Percentiles rank a stretch among this genome's conserved stretches.
Conservation (phyloP, 2,113 vertebrate species). For the Setophaga kirtlandii region DNA sequence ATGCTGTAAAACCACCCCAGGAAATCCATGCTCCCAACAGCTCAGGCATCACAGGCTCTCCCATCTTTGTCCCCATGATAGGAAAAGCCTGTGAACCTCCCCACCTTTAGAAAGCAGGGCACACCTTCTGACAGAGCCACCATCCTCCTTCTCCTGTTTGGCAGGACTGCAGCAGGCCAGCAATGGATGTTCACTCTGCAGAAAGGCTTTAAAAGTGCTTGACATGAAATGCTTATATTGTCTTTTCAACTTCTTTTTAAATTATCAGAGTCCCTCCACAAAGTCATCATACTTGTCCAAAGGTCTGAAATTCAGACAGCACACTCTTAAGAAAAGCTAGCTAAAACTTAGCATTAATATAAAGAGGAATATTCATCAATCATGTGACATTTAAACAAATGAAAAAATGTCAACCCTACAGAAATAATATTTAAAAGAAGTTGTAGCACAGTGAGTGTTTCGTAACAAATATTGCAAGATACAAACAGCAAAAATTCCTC, state of each 20-base stretch:
- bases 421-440: background rate
- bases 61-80: fast-evolving
- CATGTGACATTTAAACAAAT: background rate
- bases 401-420: fast-evolving
- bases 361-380: background rate
- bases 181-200: background rate
- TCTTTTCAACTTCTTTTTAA: background rate
- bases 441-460: background rate
- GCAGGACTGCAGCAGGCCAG: background rate
- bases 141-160: background rate
- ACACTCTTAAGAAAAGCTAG: background rate
- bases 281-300: background rate
- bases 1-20: fast-evolving
- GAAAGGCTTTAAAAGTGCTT: background rate
- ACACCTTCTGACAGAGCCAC: fast-evolving
- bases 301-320: background rate
- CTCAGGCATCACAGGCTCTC: background rate
- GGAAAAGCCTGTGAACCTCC: background rate
- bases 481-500: background rate
- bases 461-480: background rate
- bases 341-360: background rate
- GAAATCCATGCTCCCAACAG: fast-evolving
- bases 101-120: background rate
- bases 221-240: background rate
- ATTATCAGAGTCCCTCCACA: background rate